Percentiles rank a stretch among this genome's conserved stretches.
Conservation (phyloP, 2,888 invertebrate genomes). For the Coelinius sp. region DNA sequence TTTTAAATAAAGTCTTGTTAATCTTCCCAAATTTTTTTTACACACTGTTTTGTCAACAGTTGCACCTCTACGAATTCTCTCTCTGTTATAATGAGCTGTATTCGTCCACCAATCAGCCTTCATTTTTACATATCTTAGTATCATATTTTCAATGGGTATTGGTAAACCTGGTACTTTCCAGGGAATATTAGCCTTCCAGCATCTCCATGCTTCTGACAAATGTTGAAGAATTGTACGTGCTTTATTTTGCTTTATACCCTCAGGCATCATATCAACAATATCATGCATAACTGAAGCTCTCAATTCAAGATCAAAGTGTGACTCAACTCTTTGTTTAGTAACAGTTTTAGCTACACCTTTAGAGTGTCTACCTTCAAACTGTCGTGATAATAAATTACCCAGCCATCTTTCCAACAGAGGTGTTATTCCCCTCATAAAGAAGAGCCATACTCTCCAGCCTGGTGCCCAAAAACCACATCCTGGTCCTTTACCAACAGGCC, state of each 20-base stretch:
- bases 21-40: conserved; percentile 98
- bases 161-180: conserved; percentile 99
- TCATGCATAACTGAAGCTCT: conserved; percentile 97
- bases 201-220: conserved; percentile 98
- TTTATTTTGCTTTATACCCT: conserved; percentile 99
- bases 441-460: conserved; percentile 99
- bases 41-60: conserved; percentile 99
- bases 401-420: conserved; percentile 98
- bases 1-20: conserved; percentile 96
- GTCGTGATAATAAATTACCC: conserved; percentile 97
- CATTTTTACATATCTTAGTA: conserved; percentile 99
- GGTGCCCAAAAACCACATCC: conserved; percentile 99
- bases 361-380: conserved; percentile 99
- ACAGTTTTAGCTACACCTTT: conserved; percentile 99
- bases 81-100: conserved; percentile 99
- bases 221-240: conserved; percentile 99
- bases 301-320: conserved; percentile 98
- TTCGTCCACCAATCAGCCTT: conserved; percentile 99
- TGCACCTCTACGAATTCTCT: conserved; percentile 98
- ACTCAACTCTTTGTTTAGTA: conserved; percentile 99
- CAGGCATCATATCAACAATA: conserved; percentile 99
- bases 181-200: conserved; percentile 99
- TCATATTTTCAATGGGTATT: conserved; percentile 99
- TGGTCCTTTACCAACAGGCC: conserved; percentile 98
- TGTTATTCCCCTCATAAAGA: conserved; percentile 99